phyloP scores from a whole-genome alignment of 2,888 invertebrate genomes.

The Spodoptera littoralis region DNA sequence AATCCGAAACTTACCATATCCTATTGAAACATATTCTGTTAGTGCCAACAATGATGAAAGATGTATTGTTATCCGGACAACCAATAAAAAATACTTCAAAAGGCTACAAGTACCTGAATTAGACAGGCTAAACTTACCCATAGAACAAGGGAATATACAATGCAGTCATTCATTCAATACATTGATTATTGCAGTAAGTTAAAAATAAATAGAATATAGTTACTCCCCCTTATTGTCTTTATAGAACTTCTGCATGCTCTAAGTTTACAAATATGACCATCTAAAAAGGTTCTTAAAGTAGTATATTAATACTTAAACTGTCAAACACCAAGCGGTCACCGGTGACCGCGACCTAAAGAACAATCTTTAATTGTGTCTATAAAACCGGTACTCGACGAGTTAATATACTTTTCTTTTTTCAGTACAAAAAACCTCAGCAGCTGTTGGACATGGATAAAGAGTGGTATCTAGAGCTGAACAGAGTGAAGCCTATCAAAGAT shows the following conservation, averaged over 20 bases:
- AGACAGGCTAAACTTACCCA: conserved; percentile 89
- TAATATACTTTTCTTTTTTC: conserved; percentile 66
- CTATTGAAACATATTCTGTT: conserved; percentile 92
- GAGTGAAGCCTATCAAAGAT: conserved; percentile 81
- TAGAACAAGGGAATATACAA: conserved; percentile 90
- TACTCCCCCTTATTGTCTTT: too few relatives aligned
- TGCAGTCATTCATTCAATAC: conserved; percentile 93
- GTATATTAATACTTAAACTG: too few relatives aligned
- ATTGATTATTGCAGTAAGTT: conserved; percentile 91
- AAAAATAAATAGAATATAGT: too few relatives aligned
- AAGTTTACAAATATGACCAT: too few relatives aligned
- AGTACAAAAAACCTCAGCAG: conserved; percentile 93
- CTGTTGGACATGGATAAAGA: conserved; percentile 92
- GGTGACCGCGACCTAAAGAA: too few relatives aligned
- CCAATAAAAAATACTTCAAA: conserved; percentile 95
- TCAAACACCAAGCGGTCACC: too few relatives aligned
- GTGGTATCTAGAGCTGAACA: conserved; percentile 81
- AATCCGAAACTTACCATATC: conserved; percentile 93
- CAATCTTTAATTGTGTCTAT: too few relatives aligned
- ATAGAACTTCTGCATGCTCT: too few relatives aligned
- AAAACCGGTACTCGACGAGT: too few relatives aligned
- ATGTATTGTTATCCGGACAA: conserved; percentile 91
- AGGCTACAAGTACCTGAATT: conserved; percentile 92
- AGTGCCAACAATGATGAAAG: conserved; percentile 90
- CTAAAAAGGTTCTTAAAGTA: too few relatives aligned